Evolutionary conservation across 1,140 invertebrate genomes (phyloP), one percentile per base, ranked within the genome.

Genomic region (Drosophila subpulchrella): DNA sequence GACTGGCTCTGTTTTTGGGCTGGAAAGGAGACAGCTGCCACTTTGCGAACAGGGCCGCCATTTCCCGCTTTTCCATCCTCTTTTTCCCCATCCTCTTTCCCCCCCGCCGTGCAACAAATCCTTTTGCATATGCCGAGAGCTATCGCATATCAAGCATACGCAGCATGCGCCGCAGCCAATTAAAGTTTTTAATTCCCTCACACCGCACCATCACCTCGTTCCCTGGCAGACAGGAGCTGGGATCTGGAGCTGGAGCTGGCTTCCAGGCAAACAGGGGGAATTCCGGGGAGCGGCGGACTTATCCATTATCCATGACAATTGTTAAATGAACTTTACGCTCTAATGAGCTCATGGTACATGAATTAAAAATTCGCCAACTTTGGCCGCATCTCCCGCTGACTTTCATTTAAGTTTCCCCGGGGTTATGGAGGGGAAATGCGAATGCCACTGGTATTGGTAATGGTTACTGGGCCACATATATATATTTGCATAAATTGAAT

Each of bases 321-420:
- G 84, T 80, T 84, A 89, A 89, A 89, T 89, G 84, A 89, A 89
- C 84, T 89, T 89, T 83, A 81, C 75, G 65, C 80, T 89, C 80
- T 84, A 88, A 89, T 89, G 77, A 89, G 76, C 86, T 80, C 76
- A 80, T 74, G 78, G 68, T 62, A 88, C 67, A 75, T 54, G 68
- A 78, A 75, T 75, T 73, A 63, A 67, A 75, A 62, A 75, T 56
- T 75, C 39, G 34, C 50, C 65, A 71, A 72, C 65, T 71, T 72
- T 71, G 65, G 44, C 54, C 44, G 53, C 57, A 50, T 73, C 50
- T 70, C 72, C 41, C 72, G 59, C 65, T 71, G 68, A 58, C 66
- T 72, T 72, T 50, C 53, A 50, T 72, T 72, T 50, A 72, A 72
- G 68, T 58, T 57, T 58, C 30, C 38, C 30, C 20, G 12, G 4